Evolutionary conservation across 2,113 vertebrate genomes (phyloP).

Genomic region (Paradoxurus hermaphroditus): DNA sequence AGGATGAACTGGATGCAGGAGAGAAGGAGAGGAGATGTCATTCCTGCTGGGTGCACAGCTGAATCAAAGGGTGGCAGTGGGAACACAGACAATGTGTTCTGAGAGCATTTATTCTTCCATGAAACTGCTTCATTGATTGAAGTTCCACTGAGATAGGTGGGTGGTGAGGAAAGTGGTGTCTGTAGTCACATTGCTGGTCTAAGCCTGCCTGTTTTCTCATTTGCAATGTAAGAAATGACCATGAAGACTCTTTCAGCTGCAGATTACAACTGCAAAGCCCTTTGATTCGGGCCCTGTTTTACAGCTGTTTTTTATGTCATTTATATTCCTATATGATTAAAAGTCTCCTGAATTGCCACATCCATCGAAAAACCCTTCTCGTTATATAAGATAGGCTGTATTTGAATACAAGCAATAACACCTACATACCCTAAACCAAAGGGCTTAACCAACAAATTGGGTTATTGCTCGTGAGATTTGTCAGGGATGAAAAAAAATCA

Average conservation of each 20-base stretch:
- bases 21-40: not conserved
- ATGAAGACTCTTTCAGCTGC: not conserved
- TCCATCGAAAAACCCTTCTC: not conserved
- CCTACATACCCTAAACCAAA: not conserved
- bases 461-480: not conserved
- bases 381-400: not conserved
- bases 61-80: not conserved
- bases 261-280: not conserved
- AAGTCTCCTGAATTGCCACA: not conserved
- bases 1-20: not conserved
- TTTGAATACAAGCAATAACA: not conserved
- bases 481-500: not conserved
- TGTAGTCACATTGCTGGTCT: not conserved
- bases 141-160: not conserved
- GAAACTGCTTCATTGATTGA: not conserved
- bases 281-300: not conserved
- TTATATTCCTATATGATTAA: not conserved
- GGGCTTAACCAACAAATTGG: not conserved
- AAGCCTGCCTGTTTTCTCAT: not conserved
- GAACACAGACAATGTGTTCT: not conserved
- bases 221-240: not conserved
- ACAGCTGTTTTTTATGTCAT: not conserved
- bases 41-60: not conserved
- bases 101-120: not conserved
- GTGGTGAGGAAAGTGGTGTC: not conserved